phyloP scores from a whole-genome alignment of 2,113 vertebrate genomes.

The Proteles cristata region DNA sequence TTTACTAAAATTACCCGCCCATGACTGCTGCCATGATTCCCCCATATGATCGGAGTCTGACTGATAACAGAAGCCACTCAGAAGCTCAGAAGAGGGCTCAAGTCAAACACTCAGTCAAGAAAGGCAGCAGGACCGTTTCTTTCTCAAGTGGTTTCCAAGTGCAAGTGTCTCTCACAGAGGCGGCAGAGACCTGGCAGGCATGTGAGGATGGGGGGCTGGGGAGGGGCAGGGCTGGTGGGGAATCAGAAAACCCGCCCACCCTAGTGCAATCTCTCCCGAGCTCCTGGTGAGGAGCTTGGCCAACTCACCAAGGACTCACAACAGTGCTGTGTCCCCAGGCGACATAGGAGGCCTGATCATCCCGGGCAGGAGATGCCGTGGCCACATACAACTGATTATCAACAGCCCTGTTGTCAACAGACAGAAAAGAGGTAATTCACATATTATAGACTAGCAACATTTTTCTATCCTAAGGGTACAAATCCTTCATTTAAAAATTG shows the following conservation, averaged over 20 bases:
- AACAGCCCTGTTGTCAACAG: conserved; percentile 87
- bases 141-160: background rate
- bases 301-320: conserved; percentile 95
- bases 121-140: background rate
- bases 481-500: background rate
- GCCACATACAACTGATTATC: conserved; percentile 97
- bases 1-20: background rate
- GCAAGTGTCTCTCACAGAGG: background rate
- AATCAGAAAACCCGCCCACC: background rate
- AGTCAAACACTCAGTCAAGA: background rate
- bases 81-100: background rate
- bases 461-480: background rate
- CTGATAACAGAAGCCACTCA: background rate
- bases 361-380: conserved; percentile 94
- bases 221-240: background rate
- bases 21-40: background rate
- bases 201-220: accelerated
- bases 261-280: background rate
- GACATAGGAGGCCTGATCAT: conserved; percentile 93
- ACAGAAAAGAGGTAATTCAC: background rate
- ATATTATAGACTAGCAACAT: background rate
- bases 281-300: background rate
- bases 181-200: background rate
- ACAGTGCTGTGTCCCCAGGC: conserved; percentile 98
- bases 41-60: background rate